A percentile compares a stretch with the other conserved stretches of the same genome.
These are phyloP conservation scores for Heteropelma amictum DNA, from an alignment of 2,888 invertebrate species.

Conservation along the genomic window DNA sequence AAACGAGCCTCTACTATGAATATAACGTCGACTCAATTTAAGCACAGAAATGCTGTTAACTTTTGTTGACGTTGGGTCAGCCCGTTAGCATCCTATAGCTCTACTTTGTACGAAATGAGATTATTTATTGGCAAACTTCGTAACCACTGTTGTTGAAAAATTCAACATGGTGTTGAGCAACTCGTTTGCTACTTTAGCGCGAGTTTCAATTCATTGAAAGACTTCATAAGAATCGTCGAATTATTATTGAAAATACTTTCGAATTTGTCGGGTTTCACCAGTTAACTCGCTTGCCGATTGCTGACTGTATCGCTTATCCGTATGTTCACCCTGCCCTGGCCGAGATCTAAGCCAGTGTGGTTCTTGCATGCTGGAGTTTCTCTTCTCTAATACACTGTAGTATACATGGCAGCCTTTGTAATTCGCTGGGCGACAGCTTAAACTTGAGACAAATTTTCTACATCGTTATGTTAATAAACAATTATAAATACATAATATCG, in stretches of 20 bases:
- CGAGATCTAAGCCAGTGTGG: not conserved
- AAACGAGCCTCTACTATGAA: constrained; percentile 42
- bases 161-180: too few species aligned
- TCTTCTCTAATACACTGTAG: not conserved
- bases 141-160: too few species aligned
- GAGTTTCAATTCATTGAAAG: not conserved
- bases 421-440: constrained; percentile 71
- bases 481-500: too few species aligned
- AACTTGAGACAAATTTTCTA: too few species aligned
- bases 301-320: not conserved
- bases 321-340: not conserved
- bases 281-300: not conserved
- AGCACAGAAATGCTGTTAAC: constrained; percentile 7
- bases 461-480: too few species aligned
- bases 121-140: too few species aligned
- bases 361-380: not conserved
- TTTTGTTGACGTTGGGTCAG: constrained; percentile 24
- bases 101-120: constrained; percentile 27
- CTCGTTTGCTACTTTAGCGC: too few species aligned
- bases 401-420: too few species aligned
- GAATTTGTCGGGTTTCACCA: not conserved
- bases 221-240: not conserved
- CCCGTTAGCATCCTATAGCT: constrained; percentile 49
- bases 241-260: not conserved
- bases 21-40: too few species aligned